These are phyloP conservation scores for Benthochromis sp. DNA, from an alignment of 2,113 vertebrate species.

Conservation along the genomic window DNA sequence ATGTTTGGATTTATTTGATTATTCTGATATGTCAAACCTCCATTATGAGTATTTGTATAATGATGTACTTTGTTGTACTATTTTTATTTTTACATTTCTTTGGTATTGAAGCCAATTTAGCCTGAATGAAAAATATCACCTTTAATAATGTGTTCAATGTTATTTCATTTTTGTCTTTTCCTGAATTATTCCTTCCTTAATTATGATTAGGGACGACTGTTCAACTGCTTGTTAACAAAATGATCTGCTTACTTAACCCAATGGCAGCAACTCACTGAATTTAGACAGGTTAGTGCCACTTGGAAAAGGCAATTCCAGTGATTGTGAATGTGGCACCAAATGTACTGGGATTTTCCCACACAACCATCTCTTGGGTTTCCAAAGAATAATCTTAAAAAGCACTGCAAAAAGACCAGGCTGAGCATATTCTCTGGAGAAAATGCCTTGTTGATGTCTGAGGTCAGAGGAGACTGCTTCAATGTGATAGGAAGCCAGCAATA, in stretches of 20 bases:
- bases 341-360: not conserved
- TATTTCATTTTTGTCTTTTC: not conserved
- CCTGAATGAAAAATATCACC: conserved; percentile 62
- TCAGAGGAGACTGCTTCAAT: not conserved
- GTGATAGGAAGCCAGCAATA: not conserved
- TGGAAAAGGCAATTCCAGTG: not conserved
- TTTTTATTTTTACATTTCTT: conserved; percentile 67
- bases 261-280: not conserved
- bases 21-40: conserved; percentile 54
- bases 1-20: conserved; percentile 56
- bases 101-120: conserved; percentile 60
- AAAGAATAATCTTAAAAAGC: not conserved
- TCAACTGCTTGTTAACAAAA: not conserved
- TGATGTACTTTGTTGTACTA: conserved; percentile 66
- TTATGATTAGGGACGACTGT: rapidly evolving
- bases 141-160: conserved; percentile 16
- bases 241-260: not conserved
- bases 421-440: not conserved
- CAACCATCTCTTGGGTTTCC: not conserved
- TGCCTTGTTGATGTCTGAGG: not conserved
- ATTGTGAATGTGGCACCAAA: not conserved
- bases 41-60: conserved; percentile 68
- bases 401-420: not conserved
- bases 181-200: not conserved
- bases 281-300: not conserved